Evolutionary conservation across 2,113 vertebrate genomes (phyloP), one percentile per base, ranked within the genome.

Genomic region (Anguilla rostrata): DNA sequence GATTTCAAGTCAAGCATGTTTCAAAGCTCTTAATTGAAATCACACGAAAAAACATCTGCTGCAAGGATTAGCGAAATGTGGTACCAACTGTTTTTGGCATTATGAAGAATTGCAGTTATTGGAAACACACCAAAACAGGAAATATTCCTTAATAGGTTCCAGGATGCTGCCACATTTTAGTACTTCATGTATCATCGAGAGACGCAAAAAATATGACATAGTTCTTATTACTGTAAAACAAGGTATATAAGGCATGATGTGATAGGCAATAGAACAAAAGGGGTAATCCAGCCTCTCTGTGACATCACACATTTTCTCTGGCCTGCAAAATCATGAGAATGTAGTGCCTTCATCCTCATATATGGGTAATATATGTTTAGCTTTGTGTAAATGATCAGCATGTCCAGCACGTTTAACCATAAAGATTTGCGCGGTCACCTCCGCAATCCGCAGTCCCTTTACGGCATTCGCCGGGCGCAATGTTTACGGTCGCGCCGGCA

Each of bases 31-130:
- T 16, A 60, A 78, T 29, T 66, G 79, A 85, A 87, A 86, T 91
- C 11, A 80, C 78, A 80, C 34, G 34, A 34, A 80, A 88, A 84
- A 60, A 88, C 88, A 86, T 92, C 90, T 90, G 90, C 83, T 86
- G 29, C 43, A n/a, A 86, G 88, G 91, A 92, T 91, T 87, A 88
- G 3, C 2, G 66, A 7, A 84, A 46, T 81, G 57, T 9, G 82
- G 66, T 85, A 85, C 83, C 87, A 81, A 84, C 85, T 84, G 84
- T 40, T 83, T 82, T 75, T 85, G 90, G 88, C 87, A 87, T 88
- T 71, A 87, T 83, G 63, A 80, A 82, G 87, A 86, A 81, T 87
- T 49, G 53, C 83, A 57, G 85, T 86, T 88, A 39, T 87, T 91
- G 88, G 75, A 88, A 88, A 78, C 78, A 83, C 34, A 60, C 60